Base-by-base conservation (phyloP, 2,797 vertebrate species). In the Synanceia verrucosa region DNA sequence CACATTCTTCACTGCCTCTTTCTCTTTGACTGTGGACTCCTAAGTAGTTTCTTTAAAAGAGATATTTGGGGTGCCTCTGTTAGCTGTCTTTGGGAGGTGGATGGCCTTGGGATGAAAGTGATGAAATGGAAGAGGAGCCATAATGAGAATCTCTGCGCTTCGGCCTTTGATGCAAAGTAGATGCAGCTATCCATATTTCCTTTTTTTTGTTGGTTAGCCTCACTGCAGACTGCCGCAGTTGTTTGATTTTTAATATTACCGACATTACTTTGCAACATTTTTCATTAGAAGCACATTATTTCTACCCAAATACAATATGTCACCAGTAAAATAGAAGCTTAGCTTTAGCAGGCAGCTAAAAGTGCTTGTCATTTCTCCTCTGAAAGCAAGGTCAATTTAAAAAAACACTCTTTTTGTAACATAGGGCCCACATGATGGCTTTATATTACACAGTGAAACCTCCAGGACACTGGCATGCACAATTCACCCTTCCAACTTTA, bases 141-240 rank as follows among this genome's bases (percentile, higher is more conserved):
- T 90, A 91, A 92, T 90, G 85, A 90, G 86, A 88, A 81, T 88
- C 63, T 74, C 26, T 4, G 26, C 5, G 48, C 71, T 76, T 52
- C 19, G 56, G 81, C 83, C 80, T 89, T 89, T 90, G 89, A 90
- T 84, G 86, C 86, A 74, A 76, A 79, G 76, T 70, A 85, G 85
- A 89, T 83, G 63, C 77, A 39, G 78, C 76, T 59, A 57, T 80
- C 70, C 57, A 26, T 53, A 37, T 78, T 57, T 77, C 24, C 48
- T 48, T 65, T 29, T 58, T 21, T 71, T 65, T 65, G 23, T 64
- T 62, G 51, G 57, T 59, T 75, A 62, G 75, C 81, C 74, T 87
- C 65, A n/a, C 65, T 36, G 66, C 80, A 65, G 67, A 71, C 60
- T 71, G 74, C 24, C 1, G 51, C 67, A 73, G 47, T 72, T 76